Conservation (phyloP, 2,888 invertebrate species). For the Oxystoma pomonae region DNA sequence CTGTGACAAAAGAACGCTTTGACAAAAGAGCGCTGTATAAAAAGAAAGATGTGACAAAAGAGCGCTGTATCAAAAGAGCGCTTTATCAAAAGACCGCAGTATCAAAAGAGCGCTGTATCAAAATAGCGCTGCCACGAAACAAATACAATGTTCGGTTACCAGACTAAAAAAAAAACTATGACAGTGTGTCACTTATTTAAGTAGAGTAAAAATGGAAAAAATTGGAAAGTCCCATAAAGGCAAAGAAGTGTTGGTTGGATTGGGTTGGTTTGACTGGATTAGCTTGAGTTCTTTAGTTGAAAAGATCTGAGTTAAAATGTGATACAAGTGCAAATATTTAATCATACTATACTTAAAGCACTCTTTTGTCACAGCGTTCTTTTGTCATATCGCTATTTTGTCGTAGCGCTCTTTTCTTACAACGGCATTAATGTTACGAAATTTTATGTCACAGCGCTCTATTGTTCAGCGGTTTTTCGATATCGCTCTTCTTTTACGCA, state of each 20-base stretch:
- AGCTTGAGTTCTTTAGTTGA: neutral
- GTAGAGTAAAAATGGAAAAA: too few relatives aligned
- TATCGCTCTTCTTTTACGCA: too few relatives aligned
- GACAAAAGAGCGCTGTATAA: neutral
- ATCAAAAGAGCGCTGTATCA: neutral
- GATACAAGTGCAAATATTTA: too few relatives aligned
- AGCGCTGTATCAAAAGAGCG: neutral
- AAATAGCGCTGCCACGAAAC: too few relatives aligned
- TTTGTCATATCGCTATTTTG: neutral
- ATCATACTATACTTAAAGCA: too few relatives aligned
- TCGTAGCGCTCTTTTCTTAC: neutral
- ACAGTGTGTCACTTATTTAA: too few relatives aligned
- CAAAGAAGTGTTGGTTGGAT: neutral
- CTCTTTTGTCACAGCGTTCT: neutral
- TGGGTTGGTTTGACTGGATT: neutral
- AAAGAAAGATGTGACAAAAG: too few relatives aligned
- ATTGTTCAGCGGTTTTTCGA: neutral
- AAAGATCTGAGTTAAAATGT: too few relatives aligned
- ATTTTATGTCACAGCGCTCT: neutral
- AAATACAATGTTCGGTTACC: too few relatives aligned
- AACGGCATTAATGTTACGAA: neutral
- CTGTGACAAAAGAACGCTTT: neutral
- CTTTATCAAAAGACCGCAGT: neutral
- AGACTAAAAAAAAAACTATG: too few relatives aligned
- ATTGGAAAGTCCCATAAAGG: too few relatives aligned